Base-by-base conservation (phyloP, 2,113 vertebrate species). In the Cryptotis parvus region DNA sequence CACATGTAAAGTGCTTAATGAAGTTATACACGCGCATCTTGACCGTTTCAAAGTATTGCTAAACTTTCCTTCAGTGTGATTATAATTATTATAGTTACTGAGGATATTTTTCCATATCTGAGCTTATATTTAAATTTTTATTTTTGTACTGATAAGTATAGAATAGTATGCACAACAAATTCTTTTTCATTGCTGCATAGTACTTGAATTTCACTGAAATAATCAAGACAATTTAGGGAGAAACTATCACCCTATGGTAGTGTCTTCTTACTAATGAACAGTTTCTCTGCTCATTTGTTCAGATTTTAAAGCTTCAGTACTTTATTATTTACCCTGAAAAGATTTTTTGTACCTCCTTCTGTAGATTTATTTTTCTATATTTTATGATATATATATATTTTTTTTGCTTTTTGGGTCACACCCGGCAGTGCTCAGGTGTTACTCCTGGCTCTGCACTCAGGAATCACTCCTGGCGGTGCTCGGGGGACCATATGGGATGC, bases 281-380 rank as follows among this genome's bases (percentile, higher is more conserved):
- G 52, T 61, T 90, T 37, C 49, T 43, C 43, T 90, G 31, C 63
- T n/a, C 35, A 81, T 86, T 55, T 91, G 84, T 78, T 78, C 33
- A 63, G 45, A 84, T 14, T 94, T 83, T 72, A 49, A 43, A 52
- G 10, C 81, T 87, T 82, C 61, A 75, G 16, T 69, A 90, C 87
- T 63, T 90, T 72, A 78, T 84, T 16, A 84, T 41, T 79, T 77
- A 41, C 15, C 77, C 7, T 84, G 74, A 80, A 49, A 14, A 79
- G 33, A 79, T 84, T 84, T 84, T 84, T 75, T 55, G 3, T 84
- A 77, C 10, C 31, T 87, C 39, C 22, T 89, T 33, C 10, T 79
- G 29, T 69, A 84, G 37, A 79, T 83, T 80, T 87, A 68, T 39
- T 58, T 31, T 3, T 68, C 11, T 85, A 45, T 49, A 79, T 26